Conservation (phyloP, 2,888 invertebrate genomes). For the Diloba caeruleocephala region DNA sequence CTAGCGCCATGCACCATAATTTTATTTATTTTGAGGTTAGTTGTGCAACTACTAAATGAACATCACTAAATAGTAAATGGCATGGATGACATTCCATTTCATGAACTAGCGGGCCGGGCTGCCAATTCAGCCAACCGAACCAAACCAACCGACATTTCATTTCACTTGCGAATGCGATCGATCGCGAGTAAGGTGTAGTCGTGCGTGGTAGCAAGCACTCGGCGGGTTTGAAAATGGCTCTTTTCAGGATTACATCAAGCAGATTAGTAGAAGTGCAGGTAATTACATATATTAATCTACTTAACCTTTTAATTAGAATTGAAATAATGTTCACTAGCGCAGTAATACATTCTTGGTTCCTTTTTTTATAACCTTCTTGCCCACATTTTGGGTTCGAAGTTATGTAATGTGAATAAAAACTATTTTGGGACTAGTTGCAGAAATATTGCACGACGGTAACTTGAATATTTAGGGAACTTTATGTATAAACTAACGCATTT, state of each 20-base stretch:
- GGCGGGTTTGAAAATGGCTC: constrained; percentile 89
- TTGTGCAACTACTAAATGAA: too few species aligned
- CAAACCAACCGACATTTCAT: too few species aligned
- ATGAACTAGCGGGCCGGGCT: not conserved
- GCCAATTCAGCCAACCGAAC: constrained; percentile 43
- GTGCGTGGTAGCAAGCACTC: constrained; percentile 74
- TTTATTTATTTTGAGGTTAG: too few species aligned
- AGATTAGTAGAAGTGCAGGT: constrained; percentile 91
- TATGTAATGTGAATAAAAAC: constrained; percentile 74
- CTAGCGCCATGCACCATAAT: too few species aligned
- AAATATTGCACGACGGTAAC: constrained; percentile 14
- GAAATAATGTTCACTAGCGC: not conserved
- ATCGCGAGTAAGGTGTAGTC: constrained; percentile 71
- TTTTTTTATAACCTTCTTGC: constrained; percentile 67
- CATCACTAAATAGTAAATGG: not conserved
- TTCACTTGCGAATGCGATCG: constrained; percentile 74
- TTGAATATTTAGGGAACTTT: constrained; percentile 8
- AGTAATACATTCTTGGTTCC: constrained; percentile 6
- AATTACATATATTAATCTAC: constrained; percentile 50
- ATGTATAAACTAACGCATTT: not conserved
- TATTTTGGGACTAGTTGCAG: constrained; percentile 61
- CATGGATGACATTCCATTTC: constrained; percentile 6
- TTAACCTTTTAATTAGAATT: constrained; percentile 3
- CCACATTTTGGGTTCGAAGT: constrained; percentile 68
- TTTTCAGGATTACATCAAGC: constrained; percentile 91